These are phyloP conservation scores for Dryomyza anilis DNA, from an alignment of 2,888 invertebrate species.

Conservation along the genomic window DNA sequence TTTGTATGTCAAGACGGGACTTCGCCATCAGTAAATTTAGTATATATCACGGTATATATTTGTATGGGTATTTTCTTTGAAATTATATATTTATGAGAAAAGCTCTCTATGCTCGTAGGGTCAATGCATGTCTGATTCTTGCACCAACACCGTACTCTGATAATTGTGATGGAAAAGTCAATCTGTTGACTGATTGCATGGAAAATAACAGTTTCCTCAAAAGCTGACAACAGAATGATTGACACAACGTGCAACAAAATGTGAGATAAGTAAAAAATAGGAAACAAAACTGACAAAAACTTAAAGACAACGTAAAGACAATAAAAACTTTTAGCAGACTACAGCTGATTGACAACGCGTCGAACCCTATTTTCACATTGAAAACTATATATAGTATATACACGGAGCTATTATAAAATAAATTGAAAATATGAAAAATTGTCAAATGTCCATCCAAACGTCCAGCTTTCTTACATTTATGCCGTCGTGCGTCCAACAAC, in stretches of 20 bases:
- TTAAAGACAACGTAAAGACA: neutral
- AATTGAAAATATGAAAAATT: slow-evolving; percentile 34
- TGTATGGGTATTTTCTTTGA: too few relatives aligned
- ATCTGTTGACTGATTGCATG: neutral
- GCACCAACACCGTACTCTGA: too few relatives aligned
- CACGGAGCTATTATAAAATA: slow-evolving; percentile 33
- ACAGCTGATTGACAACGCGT: neutral
- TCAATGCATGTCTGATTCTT: too few relatives aligned
- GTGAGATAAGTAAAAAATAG: too few relatives aligned
- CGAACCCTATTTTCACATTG: neutral
- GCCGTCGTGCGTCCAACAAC: neutral
- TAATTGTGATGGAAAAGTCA: neutral
- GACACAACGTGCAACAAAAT: neutral
- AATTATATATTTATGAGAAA: too few relatives aligned
- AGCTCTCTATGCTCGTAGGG: too few relatives aligned
- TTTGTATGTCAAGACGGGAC: too few relatives aligned
- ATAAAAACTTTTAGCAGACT: neutral
- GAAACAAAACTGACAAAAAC: neutral
- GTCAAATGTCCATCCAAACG: slow-evolving; percentile 21
- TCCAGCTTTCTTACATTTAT: too few relatives aligned
- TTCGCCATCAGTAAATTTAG: too few relatives aligned
- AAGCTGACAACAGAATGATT: neutral
- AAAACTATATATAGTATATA: neutral
- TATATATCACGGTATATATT: too few relatives aligned
- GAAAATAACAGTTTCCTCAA: neutral